A percentile compares a stretch with the other conserved stretches of the same genome.
Conservation (phyloP, 2,113 vertebrate species). For the Numenius arquata region DNA sequence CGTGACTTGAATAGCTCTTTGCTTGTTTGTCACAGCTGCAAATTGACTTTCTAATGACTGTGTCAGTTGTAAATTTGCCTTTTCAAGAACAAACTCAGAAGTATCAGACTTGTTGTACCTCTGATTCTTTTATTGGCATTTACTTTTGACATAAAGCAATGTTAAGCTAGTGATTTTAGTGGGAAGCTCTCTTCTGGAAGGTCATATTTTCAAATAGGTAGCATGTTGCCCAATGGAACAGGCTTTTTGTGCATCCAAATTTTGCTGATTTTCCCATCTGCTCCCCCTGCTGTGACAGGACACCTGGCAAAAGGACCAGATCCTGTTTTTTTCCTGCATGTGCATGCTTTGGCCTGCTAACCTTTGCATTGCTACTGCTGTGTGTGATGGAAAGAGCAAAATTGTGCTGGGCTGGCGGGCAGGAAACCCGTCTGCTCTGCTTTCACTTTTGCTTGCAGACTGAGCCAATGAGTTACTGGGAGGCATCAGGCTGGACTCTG, state of each 20-base stretch:
- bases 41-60: slow-evolving; percentile 16
- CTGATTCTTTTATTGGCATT: neutral
- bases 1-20: neutral
- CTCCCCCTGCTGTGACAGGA: neutral
- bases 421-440: neutral
- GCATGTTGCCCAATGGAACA: neutral
- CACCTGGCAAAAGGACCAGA: slow-evolving; percentile 7
- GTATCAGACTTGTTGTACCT: neutral
- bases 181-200: neutral
- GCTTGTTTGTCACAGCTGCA: slow-evolving; percentile 4
- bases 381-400: neutral
- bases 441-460: neutral
- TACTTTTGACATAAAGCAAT: neutral
- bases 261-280: slow-evolving; percentile 44
- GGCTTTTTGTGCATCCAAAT: neutral
- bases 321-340: neutral
- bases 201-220: neutral
- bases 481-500: neutral
- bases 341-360: neutral
- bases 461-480: neutral
- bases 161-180: neutral
- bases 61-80: slow-evolving; percentile 34
- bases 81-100: slow-evolving; percentile 8
- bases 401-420: neutral
- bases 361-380: neutral